Base-by-base conservation (phyloP, 2,113 vertebrate species). In the Psettodes erumei region DNA sequence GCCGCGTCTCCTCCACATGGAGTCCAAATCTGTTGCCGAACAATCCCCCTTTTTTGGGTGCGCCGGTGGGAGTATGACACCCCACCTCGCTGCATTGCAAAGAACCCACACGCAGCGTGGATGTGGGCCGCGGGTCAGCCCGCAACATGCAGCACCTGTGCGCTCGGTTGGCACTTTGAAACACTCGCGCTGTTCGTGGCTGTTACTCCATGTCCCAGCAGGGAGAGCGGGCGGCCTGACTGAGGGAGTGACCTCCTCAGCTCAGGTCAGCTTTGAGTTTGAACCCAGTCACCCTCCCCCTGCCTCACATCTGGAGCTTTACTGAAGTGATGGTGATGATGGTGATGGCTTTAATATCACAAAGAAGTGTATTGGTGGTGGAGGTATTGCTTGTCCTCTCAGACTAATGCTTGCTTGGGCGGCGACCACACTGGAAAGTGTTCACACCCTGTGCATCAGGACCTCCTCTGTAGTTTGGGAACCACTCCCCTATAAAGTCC, bases 241-340 rank as follows among this genome's bases (percentile, higher is more conserved):
- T 48, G 54, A 76, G 64, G 11, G 62, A 70, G 48, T 79, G 78
- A 80, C 63, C 69, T 65, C 37, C 64, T 71, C 59, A 15, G 63
- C 27, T 65, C 76, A 60, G 86, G 74, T 85, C 86, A 80, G 69
- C 33, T 65, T 54, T 68, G 35, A 32, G 33, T 72, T 4, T 83
- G 73, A 89, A 80, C 84, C 71, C 61, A 8, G 2, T 69, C 55
- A 77, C 79, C 81, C 68, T n/a, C n/a, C n/a, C 61, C 48, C 16
- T 50, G 5, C 51, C 79, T 23, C 79, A 85, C 88, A 87, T 86
- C 86, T 86, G 87, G 77, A 73, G 71, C 16, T 64, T 10, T 47
- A 4, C 27, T 47, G 7, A 4, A 8, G 9, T 21, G 55, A n/a
- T 12, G 9, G n/a, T n/a, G n/a, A n/a, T n/a, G n/a, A n/a, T n/a